Conservation (phyloP, 2,113 vertebrate genomes). For the Haplotaxodon microlepis region DNA sequence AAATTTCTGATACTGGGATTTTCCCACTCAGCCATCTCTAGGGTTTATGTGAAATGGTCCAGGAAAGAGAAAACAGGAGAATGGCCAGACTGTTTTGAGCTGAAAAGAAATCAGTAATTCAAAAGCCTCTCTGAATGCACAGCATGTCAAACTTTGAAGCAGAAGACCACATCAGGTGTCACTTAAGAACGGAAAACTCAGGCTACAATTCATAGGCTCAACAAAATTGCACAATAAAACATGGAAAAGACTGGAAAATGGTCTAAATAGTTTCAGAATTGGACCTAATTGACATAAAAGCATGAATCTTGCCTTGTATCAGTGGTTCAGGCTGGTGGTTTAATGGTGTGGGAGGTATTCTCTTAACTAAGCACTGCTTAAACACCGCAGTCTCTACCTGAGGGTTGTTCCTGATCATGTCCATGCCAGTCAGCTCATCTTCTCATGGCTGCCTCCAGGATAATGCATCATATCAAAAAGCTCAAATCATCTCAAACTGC, state of each 20-base stretch:
- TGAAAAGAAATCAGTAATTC: background rate
- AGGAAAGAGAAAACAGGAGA: background rate
- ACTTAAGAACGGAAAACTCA: background rate
- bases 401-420: background rate
- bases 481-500: background rate
- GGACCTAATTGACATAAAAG: background rate
- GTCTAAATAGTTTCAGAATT: background rate
- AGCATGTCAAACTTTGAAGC: background rate
- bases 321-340: background rate
- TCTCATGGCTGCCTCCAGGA: background rate
- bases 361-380: background rate
- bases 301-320: background rate
- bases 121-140: background rate
- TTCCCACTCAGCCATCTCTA: background rate
- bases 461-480: background rate
- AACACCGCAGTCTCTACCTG: fast-evolving
- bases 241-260: background rate
- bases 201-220: background rate
- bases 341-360: background rate
- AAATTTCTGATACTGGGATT: background rate
- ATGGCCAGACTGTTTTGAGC: background rate
- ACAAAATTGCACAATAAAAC: background rate
- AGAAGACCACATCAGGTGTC: background rate
- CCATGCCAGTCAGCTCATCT: background rate
- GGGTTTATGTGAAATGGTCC: background rate